These are phyloP conservation scores for Iselma pallidipennis DNA, from an alignment of 2,888 invertebrate genomes.

Conservation along the genomic window DNA sequence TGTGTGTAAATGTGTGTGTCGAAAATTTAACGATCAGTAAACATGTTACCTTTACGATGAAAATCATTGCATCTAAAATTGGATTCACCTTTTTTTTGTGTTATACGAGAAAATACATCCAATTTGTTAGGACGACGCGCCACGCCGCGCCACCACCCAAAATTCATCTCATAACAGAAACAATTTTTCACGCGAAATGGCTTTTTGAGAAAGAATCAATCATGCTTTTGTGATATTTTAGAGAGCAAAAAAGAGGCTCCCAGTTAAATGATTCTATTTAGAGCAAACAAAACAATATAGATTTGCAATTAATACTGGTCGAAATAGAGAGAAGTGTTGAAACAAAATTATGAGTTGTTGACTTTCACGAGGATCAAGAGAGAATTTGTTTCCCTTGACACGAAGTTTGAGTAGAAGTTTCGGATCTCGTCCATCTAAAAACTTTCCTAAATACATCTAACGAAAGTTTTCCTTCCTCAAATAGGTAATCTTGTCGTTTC, in stretches of 20 bases:
- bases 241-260: not conserved
- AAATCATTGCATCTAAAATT: not conserved
- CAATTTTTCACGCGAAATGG: not conserved
- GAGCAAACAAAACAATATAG: not conserved
- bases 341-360: not conserved
- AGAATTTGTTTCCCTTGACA: not conserved
- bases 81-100: not conserved
- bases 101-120: not conserved
- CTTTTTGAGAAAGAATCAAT: not conserved
- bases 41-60: not conserved
- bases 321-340: not conserved
- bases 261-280: not conserved
- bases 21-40: not conserved
- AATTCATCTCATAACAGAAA: not conserved
- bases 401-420: not conserved
- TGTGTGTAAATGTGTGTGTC: too few species aligned
- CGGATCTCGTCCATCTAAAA: not conserved
- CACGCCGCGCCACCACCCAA: too few species aligned
- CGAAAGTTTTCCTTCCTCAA: not conserved
- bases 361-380: not conserved
- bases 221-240: too few species aligned
- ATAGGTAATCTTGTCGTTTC: not conserved
- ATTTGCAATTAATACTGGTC: not conserved
- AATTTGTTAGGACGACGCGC: too few species aligned
- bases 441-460: too few species aligned